These are phyloP conservation scores for Zaprionus inermis DNA, from an alignment of 1,140 invertebrate genomes.

Conservation along the genomic window DNA sequence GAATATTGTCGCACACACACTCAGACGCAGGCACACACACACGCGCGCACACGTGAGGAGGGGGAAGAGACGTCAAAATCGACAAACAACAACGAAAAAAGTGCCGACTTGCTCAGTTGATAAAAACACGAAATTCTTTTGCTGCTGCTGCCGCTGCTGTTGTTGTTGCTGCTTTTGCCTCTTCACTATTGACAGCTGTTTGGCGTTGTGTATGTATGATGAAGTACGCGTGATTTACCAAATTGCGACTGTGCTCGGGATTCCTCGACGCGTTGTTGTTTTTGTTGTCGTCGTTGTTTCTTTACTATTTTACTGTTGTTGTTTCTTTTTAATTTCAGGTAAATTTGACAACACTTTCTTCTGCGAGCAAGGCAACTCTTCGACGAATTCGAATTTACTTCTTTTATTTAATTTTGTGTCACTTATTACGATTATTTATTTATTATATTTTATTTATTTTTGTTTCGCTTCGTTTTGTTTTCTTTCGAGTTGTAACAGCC, in stretches of 20 bases:
- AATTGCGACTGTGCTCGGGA: constrained; percentile 2
- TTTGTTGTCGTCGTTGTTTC: constrained; percentile 19
- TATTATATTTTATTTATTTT: too few species aligned
- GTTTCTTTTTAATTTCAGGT: not conserved
- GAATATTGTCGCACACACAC: constrained; percentile 15
- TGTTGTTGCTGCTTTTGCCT: not conserved
- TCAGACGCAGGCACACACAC: constrained; percentile 14
- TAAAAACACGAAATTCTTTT: constrained; percentile 29
- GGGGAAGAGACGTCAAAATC: constrained; percentile 39
- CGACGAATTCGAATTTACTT: constrained; percentile 26
- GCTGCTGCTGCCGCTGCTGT: not conserved
- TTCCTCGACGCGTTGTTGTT: constrained; percentile 30
- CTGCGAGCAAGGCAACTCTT: constrained; percentile 1
- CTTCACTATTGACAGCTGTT: constrained; percentile 41
- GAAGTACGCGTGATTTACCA: constrained; percentile 31
- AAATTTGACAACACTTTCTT: constrained; percentile 6
- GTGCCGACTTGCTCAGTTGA: constrained; percentile 29
- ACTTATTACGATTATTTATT: constrained; percentile 5
- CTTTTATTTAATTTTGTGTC: constrained; percentile 6
- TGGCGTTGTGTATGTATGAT: not conserved
- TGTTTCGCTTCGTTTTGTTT: not conserved
- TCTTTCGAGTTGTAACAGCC: constrained; percentile 4
- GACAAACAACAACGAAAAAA: constrained; percentile 31
- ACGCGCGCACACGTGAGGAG: constrained; percentile 1
- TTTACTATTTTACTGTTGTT: not conserved